Percentiles rank a stretch among this genome's conserved stretches.
Conservation (phyloP, 2,113 vertebrate genomes). For the Herpetotheres cachinnans region DNA sequence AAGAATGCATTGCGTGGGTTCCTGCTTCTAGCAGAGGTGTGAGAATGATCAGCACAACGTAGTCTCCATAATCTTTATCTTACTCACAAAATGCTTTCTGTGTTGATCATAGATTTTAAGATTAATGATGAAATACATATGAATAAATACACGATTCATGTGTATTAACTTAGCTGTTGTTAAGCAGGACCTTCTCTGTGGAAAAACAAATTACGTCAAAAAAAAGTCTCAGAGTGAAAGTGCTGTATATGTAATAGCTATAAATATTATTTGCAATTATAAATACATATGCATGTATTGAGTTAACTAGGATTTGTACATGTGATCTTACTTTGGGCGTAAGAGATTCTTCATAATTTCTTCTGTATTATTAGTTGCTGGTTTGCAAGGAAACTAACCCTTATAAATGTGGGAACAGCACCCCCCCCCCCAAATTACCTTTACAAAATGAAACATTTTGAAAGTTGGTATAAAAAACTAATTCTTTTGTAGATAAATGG, state of each 20-base stretch:
- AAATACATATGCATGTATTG: neutral
- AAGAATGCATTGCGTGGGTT: too few species aligned
- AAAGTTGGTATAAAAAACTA: neutral
- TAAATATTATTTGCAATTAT: neutral
- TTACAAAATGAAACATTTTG: neutral
- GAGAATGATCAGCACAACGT: neutral
- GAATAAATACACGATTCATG: accelerated
- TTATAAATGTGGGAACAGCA: neutral
- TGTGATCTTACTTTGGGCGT: neutral
- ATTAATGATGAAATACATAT: too few species aligned
- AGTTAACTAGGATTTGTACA: neutral
- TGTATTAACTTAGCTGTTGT: neutral
- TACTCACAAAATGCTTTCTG: neutral
- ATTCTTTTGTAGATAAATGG: neutral
- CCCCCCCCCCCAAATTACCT: too few species aligned
- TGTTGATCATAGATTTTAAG: neutral
- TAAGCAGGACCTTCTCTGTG: neutral
- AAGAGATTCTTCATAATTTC: neutral
- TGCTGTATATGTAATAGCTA: neutral
- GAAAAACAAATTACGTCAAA: neutral
- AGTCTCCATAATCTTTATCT: neutral
- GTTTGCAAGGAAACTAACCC: neutral
- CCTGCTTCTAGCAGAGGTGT: neutral
- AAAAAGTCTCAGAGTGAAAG: neutral
- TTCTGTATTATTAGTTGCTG: neutral